phyloP scores from a whole-genome alignment of 2,888 invertebrate genomes.

The Psylliodes chrysocephalus region DNA sequence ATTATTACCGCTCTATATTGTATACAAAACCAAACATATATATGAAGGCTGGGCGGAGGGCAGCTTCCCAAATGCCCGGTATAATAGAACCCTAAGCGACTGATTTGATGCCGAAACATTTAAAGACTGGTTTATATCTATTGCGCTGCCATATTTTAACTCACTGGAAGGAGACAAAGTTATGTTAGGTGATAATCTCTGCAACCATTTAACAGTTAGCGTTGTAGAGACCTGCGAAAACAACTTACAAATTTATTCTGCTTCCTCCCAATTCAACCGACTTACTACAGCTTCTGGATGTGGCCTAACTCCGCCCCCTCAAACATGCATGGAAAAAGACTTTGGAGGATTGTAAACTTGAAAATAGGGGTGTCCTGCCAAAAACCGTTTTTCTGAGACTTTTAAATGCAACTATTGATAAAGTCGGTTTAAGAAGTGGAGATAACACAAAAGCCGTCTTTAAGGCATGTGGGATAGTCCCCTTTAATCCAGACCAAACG shows the following conservation, averaged over 20 bases:
- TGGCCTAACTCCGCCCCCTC: slow-evolving; percentile 43
- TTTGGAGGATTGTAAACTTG: slow-evolving; percentile 43
- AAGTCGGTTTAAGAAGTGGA: slow-evolving; percentile 16
- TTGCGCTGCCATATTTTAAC: too few relatives aligned
- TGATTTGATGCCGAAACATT: too few relatives aligned
- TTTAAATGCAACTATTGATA: slow-evolving; percentile 34
- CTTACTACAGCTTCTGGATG: slow-evolving; percentile 41
- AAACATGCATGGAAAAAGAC: slow-evolving; percentile 46
- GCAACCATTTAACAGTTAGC: slow-evolving; percentile 40
- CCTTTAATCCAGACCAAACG: slow-evolving; percentile 18
- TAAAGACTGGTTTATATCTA: too few relatives aligned
- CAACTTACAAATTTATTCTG: slow-evolving; percentile 47
- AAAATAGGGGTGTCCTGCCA: slow-evolving; percentile 31
- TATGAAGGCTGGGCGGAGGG: slow-evolving; percentile 33
- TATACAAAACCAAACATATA: too few relatives aligned
- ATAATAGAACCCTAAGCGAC: slow-evolving; percentile 27
- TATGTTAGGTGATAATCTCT: slow-evolving; percentile 53
- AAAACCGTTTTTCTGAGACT: slow-evolving; percentile 27
- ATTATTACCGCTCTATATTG: slow-evolving; percentile 52
- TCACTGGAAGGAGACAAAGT: slow-evolving; percentile 46
- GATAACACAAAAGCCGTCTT: slow-evolving; percentile 30
- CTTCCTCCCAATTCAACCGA: slow-evolving; percentile 41
- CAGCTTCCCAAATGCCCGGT: slow-evolving; percentile 29
- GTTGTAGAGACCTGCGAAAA: slow-evolving; percentile 46
- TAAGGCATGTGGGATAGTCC: slow-evolving; percentile 17